Evolutionary conservation across 1,140 invertebrate genomes (phyloP), one percentile per base, ranked within the genome.

Genomic region (Antheraea pernyi): DNA sequence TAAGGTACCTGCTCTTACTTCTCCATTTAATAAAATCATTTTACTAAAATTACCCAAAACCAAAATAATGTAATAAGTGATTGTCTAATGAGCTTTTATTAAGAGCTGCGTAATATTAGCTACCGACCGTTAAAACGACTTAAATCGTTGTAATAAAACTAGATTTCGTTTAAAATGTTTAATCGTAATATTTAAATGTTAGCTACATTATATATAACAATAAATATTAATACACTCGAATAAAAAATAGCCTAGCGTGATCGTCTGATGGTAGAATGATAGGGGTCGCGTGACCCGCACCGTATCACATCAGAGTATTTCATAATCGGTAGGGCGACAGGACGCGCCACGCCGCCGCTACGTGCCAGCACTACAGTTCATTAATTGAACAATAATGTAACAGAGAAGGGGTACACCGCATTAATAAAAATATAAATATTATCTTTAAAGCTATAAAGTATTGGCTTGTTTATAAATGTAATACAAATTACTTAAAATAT

Each of bases 261-360:
- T 53, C 30, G n/a, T 46, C n/a, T 72, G 70, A 68, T 53, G 63
- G n/a, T 46, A 46, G 53, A 59, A 84, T 73, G 73, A 86, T 87
- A 81, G 74, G 85, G 86, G 86, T 89, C 86, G 86, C 86, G 86
- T 89, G 86, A 86, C 86, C 86, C 86, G 86, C 86, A 89, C 69
- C 79, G 19, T 16, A 58, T 66, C 19, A 66, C 70, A 77, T 77
- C 59, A 69, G 70, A 76, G 70, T 71, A 69, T 71, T 78, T 73
- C 75, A 77, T 74, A 72, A 77, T 69, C 68, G 59, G 30, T 18
- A 61, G 59, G 59, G 59, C 19, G 59, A 61, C 1, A 30, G 22
- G 22, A 30, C 22, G 22, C 22, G 22, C n/a, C n/a, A n/a, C n/a
- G n/a, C n/a, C n/a, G n/a, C 4, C 22, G 22, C 22, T 30, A 30